These are phyloP conservation scores for Pluvianellus socialis DNA, from an alignment of 2,113 vertebrate genomes.

Conservation along the genomic window DNA sequence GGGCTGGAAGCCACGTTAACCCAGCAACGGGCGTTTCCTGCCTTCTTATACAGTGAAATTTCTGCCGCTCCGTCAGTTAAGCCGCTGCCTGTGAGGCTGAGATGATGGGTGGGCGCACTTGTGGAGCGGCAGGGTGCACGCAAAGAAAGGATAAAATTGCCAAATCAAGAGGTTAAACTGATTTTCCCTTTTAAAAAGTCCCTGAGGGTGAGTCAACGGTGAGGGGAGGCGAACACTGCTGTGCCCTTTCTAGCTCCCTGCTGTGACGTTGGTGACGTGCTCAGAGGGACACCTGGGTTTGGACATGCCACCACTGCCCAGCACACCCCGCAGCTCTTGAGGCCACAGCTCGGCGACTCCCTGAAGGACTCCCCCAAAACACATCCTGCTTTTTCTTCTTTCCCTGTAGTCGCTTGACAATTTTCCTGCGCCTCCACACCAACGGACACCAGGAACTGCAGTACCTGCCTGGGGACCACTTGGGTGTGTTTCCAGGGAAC, in stretches of 20 bases:
- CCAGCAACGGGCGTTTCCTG: neutral
- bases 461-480: conserved; percentile 93
- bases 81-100: neutral
- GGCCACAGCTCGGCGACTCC: accelerated
- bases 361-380: neutral
- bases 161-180: neutral
- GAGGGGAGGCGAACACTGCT: neutral
- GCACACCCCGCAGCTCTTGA: neutral
- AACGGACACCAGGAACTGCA: conserved; percentile 85
- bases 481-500: conserved; percentile 94
- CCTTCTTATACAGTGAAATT: accelerated
- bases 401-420: conserved; percentile 86
- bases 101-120: neutral
- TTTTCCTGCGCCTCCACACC: conserved; percentile 91
- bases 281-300: neutral
- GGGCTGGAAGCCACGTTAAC: neutral
- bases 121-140: neutral
- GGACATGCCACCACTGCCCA: neutral
- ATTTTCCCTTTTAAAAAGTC: neutral
- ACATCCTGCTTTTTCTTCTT: neutral
- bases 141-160: neutral
- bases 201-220: too few species aligned
- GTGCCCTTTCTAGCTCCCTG: neutral
- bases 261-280: neutral
- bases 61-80: too few species aligned